A percentile compares a stretch with the other conserved stretches of the same genome.
Conservation (phyloP, 2,797 vertebrate species). For the Poecile montanus region DNA sequence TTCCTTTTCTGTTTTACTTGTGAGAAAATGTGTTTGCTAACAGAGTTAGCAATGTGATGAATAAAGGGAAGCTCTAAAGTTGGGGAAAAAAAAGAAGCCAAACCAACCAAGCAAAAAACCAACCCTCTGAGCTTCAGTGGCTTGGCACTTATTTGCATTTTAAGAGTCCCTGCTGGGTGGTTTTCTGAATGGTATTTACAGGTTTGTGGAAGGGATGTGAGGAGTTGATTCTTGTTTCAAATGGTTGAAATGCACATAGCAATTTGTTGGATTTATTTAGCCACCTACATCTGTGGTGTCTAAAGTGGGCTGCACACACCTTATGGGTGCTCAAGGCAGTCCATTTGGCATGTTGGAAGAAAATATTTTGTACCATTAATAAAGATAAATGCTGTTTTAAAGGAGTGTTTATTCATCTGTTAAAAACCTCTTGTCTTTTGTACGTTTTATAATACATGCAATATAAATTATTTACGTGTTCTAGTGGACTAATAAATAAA, state of each 20-base stretch:
- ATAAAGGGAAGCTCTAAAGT: neutral
- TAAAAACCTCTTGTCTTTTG: neutral
- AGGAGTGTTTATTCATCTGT: neutral
- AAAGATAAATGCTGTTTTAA: neutral
- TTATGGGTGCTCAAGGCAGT: neutral
- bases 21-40: neutral
- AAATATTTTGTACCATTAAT: neutral
- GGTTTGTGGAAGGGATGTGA: neutral
- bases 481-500: neutral
- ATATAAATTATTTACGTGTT: rapidly evolving
- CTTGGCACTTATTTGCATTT: neutral
- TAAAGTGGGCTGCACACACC: neutral
- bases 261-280: neutral
- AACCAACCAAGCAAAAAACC: neutral
- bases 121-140: neutral
- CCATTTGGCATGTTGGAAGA: neutral
- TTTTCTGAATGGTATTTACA: neutral
- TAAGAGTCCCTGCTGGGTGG: neutral
- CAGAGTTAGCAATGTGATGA: neutral
- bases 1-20: neutral
- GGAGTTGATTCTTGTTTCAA: neutral
- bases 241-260: neutral
- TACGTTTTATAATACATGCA: neutral
- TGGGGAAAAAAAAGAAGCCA: neutral
- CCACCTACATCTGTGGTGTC: neutral